Evolutionary conservation across 2,797 vertebrate species (phyloP), one percentile per base, ranked within the genome.

Genomic region (Mormyrops attenuatus): DNA sequence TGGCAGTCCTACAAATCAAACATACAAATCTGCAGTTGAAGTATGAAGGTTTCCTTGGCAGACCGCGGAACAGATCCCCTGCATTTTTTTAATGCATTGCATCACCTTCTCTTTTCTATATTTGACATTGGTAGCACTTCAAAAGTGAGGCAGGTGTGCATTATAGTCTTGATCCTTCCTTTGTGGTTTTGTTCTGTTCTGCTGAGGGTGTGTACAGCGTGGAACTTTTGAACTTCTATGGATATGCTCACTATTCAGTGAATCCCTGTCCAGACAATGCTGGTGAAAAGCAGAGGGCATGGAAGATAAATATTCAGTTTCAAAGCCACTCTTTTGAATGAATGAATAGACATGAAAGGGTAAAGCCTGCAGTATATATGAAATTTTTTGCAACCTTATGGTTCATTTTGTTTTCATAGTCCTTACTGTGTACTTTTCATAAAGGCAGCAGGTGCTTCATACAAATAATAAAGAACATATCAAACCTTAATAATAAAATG

Each of bases 291-390:
- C 85, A 50, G 20, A 26, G 20, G 6, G 85, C 88, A 88, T 85
- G 86, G 88, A 82, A 90, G 57, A 85, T 88, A 90, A 90, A 90
- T 90, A 85, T 90, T 90, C 26, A 3, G 87, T 90, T 89, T 90
- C 90, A 90, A 89, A 90, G 90, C 53, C 8, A 57, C 15, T 22
- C 53, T 63, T 90, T 85, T 89, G 69, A 90, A 88, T 66, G 86
- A 49, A 88, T 63, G 73, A 80, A 89, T 84, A 88, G 89, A 88
- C 38, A 88, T 82, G 85, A 90, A 89, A 90, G 88, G 73, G 77
- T n/a, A 52, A 88, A 88, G 38, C 63, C 11, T 30, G 49, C 52
- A 88, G 63, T 89, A 50, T 89, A 47, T 8, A 5, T 15, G 41
- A 5, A 49, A 66, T 38, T 82, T 82, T 88, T 34, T 85, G 53